These are phyloP conservation scores for Neria commutata DNA, from an alignment of 2,888 invertebrate species.

Conservation along the genomic window DNA sequence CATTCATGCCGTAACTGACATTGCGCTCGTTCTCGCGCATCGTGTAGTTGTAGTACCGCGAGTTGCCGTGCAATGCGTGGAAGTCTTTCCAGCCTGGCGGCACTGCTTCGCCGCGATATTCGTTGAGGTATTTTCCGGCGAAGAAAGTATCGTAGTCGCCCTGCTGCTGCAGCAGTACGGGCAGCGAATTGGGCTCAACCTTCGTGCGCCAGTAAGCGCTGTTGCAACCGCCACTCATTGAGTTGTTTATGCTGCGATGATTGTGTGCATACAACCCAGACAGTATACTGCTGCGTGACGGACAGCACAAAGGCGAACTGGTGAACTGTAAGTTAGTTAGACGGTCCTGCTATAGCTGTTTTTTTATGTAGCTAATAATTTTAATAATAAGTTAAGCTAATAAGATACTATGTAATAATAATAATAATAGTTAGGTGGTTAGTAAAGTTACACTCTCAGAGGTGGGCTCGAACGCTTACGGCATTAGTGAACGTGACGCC, in stretches of 20 bases:
- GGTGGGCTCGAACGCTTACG: too few relatives aligned
- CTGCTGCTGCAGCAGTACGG: constrained; percentile 68
- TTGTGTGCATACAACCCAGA: constrained; percentile 87
- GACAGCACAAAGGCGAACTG: constrained; percentile 86
- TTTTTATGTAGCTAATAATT: neutral
- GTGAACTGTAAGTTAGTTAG: constrained; percentile 69
- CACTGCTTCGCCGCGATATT: constrained; percentile 70
- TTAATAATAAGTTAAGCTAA: neutral
- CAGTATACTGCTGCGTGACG: constrained; percentile 84
- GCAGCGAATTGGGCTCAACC: constrained; percentile 73
- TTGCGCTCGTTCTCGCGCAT: constrained; percentile 80
- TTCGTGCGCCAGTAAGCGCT: constrained; percentile 70
- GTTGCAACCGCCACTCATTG: constrained; percentile 78
- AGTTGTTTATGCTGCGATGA: constrained; percentile 79
- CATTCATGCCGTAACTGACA: constrained; percentile 68
- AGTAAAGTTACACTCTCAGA: neutral
- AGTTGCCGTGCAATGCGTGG: constrained; percentile 88
- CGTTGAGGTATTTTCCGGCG: constrained; percentile 92
- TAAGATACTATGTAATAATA: neutral
- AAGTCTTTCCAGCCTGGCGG: constrained; percentile 89
- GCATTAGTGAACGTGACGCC: constrained; percentile 77
- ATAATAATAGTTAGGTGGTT: neutral
- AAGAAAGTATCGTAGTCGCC: constrained; percentile 84
- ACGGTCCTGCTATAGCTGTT: neutral
- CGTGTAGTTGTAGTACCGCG: constrained; percentile 89